Evolutionary conservation across 1,140 invertebrate species (phyloP), one percentile per base, ranked within the genome.

Genomic region (Charaxes varanes): DNA sequence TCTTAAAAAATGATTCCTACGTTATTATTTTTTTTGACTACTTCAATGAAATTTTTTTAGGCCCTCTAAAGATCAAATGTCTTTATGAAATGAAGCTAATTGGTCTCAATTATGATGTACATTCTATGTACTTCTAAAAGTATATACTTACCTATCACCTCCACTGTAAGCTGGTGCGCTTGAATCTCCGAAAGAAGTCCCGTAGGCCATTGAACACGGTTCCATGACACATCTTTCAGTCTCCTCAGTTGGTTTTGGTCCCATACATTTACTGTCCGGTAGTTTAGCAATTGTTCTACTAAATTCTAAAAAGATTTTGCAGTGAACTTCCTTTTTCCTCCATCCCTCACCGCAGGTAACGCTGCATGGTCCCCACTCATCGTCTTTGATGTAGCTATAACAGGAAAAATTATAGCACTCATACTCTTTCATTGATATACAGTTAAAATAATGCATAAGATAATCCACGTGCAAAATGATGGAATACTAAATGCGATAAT

Each of bases 291-390:
- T 90, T 0, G 93, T 96, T 40, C 90, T 86, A 24, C 93, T 95
- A 66, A 96, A 96, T 74, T 97, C 94, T 24, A 98, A 84, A 76
- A 94, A 97, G 53, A 98, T 96, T 86, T 97, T 97, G 81, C 96
- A 98, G 41, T 92, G 89, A 1, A 96, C 95, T 54, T 90, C 88
- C 3, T 94, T 88, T 40, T 90, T 91, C 6, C 92, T 87, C 18
- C 92, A 87, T 0, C 96, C 97, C 67, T 95, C 93, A 0, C 95
- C 96, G 70, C 96, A 98, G 0, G 92, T 92, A 0, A 93, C 92
- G 53, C 91, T 95, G 82, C 97, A 98, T 2, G 92, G 87, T 5
- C 93, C 91, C 95, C 95, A 98, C 36, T 93, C 90, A 18, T 73
- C 84, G 36, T 88, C 87, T 51, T 87, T 87, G 53, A 87, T 86